These are phyloP conservation scores for Xylota segnis DNA, from an alignment of 2,888 invertebrate genomes.

Conservation along the genomic window DNA sequence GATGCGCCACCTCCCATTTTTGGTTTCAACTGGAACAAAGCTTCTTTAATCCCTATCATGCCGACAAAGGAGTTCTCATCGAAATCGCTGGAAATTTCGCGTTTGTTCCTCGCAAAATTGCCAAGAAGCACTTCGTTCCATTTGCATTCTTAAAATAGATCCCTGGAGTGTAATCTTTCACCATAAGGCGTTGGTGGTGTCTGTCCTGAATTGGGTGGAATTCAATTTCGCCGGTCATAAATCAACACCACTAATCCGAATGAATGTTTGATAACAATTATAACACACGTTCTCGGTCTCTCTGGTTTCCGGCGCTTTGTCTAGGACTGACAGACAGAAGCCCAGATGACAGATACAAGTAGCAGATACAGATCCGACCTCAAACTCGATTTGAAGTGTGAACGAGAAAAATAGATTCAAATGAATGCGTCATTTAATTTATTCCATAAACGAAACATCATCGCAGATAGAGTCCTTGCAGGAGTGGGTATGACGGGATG, in stretches of 20 bases:
- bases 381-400: conserved; percentile 29
- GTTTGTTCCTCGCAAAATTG: conserved; percentile 19
- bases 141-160: conserved; percentile 31
- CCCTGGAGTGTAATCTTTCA: conserved; percentile 34
- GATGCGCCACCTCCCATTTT: background rate
- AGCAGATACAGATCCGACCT: conserved; percentile 29
- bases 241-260: conserved; percentile 64
- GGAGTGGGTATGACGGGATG: conserved; percentile 2
- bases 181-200: background rate
- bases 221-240: conserved; percentile 67
- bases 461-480: conserved; percentile 20
- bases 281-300: conserved; percentile 29
- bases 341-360: conserved; percentile 43
- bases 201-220: conserved; percentile 5
- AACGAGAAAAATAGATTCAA: conserved; percentile 63
- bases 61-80: background rate
- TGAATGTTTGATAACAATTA: conserved; percentile 67
- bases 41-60: background rate
- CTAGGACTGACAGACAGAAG: conserved; percentile 31
- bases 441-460: conserved; percentile 57
- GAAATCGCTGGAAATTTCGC: conserved; percentile 1
- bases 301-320: background rate
- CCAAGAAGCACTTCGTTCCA: conserved; percentile 22
- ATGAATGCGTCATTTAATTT: conserved; percentile 69
- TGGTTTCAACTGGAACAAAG: background rate